These are phyloP conservation scores for Sitta europaea DNA, from an alignment of 2,113 vertebrate species.

Conservation along the genomic window DNA sequence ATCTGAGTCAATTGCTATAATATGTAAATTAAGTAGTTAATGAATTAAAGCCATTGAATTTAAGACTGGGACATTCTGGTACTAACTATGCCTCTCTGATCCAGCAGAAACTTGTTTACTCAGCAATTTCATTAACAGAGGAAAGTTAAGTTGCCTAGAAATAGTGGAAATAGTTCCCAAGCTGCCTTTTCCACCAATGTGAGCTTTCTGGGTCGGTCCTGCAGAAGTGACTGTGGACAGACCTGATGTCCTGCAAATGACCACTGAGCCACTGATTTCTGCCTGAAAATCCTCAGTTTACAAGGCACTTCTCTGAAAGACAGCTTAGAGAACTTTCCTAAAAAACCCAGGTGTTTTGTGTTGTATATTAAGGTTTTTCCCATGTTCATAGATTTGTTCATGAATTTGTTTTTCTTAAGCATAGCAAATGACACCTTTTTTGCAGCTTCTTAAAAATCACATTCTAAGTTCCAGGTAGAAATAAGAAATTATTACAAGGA, in stretches of 20 bases:
- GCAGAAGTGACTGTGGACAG: background rate
- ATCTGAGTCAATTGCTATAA: background rate
- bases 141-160: background rate
- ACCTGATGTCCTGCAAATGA: background rate
- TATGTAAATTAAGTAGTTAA: background rate
- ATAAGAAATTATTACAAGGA: background rate
- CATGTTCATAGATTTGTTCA: accelerated
- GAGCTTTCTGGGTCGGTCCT: background rate
- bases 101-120: background rate
- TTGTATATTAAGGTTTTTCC: background rate
- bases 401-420: background rate
- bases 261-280: background rate
- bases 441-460: background rate
- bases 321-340: background rate
- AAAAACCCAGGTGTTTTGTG: background rate
- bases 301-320: background rate
- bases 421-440: background rate
- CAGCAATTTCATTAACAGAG: background rate
- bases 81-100: background rate
- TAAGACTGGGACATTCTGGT: background rate
- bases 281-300: background rate
- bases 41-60: background rate
- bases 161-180: background rate
- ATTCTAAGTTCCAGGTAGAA: background rate
- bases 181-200: background rate